Conservation (phyloP, 2,888 invertebrate species). For the Caenorhabditis uteleia region DNA sequence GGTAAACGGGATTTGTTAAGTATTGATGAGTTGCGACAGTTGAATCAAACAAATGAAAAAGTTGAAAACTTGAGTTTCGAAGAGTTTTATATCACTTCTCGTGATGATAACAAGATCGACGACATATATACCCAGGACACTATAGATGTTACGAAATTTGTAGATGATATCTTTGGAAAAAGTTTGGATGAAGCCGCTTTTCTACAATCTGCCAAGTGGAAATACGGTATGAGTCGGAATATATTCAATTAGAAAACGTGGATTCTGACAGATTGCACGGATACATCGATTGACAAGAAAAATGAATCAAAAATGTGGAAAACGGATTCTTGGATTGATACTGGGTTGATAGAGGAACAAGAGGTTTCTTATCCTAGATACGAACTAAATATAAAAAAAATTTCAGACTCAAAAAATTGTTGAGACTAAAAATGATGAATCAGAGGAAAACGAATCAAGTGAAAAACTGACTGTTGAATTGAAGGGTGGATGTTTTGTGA, state of each 20-base stretch:
- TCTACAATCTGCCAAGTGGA: constrained; percentile 22
- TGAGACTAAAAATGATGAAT: constrained; percentile 14
- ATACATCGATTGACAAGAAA: constrained; percentile 46
- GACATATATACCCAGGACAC: constrained; percentile 1
- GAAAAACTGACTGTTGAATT: constrained; percentile 30
- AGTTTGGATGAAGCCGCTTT: constrained; percentile 48
- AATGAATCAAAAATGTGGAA: constrained; percentile 10
- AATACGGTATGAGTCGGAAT: too few species aligned
- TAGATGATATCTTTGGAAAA: constrained; percentile 44
- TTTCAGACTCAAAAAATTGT: too few species aligned
- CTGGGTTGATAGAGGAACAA: too few species aligned
- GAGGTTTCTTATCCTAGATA: too few species aligned
- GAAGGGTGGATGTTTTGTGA: constrained; percentile 34
- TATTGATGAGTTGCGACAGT: neutral
- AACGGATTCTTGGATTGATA: constrained; percentile 30
- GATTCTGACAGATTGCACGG: constrained; percentile 23
- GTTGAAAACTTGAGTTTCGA: too few species aligned
- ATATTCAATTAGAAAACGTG: too few species aligned
- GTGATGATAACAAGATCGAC: neutral
- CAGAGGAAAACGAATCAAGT: constrained; percentile 1
- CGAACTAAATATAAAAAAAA: too few species aligned
- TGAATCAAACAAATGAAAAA: neutral
- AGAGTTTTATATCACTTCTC: too few species aligned
- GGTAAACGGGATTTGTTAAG: constrained; percentile 6
- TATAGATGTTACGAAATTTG: constrained; percentile 36